These are phyloP conservation scores for Poicephalus gulielmi DNA, from an alignment of 2,113 vertebrate species.

Conservation along the genomic window DNA sequence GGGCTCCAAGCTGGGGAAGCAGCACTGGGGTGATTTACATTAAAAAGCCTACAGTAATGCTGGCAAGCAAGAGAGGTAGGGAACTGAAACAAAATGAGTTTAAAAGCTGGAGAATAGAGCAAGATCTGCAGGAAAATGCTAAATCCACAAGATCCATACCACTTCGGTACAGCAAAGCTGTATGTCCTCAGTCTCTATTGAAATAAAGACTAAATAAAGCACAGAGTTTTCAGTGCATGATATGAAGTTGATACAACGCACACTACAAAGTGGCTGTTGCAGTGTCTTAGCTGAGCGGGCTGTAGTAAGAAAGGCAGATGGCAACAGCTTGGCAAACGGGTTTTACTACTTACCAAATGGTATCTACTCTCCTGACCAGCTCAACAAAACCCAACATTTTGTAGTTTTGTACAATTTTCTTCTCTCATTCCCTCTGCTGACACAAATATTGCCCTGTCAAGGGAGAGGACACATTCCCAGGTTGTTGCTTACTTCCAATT, in stretches of 20 bases:
- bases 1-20: background rate
- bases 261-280: background rate
- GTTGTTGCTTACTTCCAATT: background rate
- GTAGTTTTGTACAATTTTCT: background rate
- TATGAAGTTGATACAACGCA: background rate
- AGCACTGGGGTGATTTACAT: background rate
- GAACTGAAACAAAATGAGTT: background rate
- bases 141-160: background rate
- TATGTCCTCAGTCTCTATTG: background rate
- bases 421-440: background rate
- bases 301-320: constrained; percentile 2
- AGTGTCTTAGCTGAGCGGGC: background rate
- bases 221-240: background rate
- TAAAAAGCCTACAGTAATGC: background rate
- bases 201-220: background rate
- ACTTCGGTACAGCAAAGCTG: background rate
- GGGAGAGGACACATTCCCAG: accelerated
- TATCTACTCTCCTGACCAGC: background rate
- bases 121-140: background rate
- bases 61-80: background rate
- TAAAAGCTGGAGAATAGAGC: background rate
- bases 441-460: background rate
- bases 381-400: background rate
- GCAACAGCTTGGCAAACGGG: background rate
- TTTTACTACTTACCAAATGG: constrained; percentile 36